Base-by-base conservation (phyloP, 2,888 invertebrate species). In the Saturnia pavonia region DNA sequence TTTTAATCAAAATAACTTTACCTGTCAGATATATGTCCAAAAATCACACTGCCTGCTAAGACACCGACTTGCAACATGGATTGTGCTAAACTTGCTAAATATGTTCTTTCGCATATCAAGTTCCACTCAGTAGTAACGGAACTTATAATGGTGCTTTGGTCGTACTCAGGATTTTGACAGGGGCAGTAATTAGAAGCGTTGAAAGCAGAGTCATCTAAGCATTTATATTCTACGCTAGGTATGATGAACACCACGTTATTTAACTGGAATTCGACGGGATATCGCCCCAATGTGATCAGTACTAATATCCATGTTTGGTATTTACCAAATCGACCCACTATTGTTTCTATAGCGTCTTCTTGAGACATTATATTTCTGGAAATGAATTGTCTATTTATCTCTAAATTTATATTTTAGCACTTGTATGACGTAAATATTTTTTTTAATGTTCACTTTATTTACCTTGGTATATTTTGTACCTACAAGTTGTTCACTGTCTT, bases 91-190 rank as follows among this genome's bases (percentile, higher is more conserved):
- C 95, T 95, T 0, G 94, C 93, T 63, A 95, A 79, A 74, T 91
- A 91, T 70, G 88, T 86, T 73, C 89, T 90, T 43, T 94, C 94
- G 76, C 96, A 96, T 72, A 96, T 95, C 51, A 96, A 88, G 78
- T 95, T 79, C 95, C 95, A 96, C 88, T 96, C 92, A 14, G 92
- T 95, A 0, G 94, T 93, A 12, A 95, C 95, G 1, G 95, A 95
- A 76, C 91, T 94, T 8, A 86, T 82, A 69, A 95, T 95, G 11
- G 90, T 85, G 65, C 88, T 94, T 25, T 87, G 86, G 74, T 95
- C 95, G 75, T 95, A 96, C 51, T 94, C 69, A 90, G 96, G 90
- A 68, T 88, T 85, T 14, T 79, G 75, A 80, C 92, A 93, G 0
- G 93, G 93, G 72, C 93, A 93, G 70, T 85, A 74, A 72, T 92